These are phyloP conservation scores for Octodon degus DNA, from an alignment of 2,113 vertebrate genomes.

Conservation along the genomic window DNA sequence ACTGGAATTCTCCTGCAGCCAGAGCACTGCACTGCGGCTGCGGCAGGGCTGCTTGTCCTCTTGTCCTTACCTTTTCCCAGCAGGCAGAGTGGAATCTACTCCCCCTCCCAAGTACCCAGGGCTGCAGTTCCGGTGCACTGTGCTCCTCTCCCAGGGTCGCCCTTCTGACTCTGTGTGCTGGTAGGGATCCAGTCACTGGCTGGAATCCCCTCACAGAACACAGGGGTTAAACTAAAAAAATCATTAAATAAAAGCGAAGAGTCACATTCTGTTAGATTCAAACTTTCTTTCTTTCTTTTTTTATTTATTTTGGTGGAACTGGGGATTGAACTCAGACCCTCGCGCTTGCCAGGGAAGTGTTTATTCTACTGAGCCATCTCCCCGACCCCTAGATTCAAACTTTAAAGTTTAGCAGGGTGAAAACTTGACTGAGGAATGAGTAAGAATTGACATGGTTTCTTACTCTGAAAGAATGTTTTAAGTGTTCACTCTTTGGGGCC, in stretches of 20 bases:
- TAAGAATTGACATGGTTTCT: background rate
- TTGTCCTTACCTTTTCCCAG: background rate
- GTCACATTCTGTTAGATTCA: background rate
- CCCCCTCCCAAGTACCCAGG: too few species aligned
- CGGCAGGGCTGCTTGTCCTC: too few species aligned
- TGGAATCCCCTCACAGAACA: background rate
- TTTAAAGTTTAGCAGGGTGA: constrained; percentile 1
- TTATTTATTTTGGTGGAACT: too few species aligned
- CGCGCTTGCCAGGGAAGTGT: too few species aligned
- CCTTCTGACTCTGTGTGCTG: background rate
- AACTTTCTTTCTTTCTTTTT: background rate
- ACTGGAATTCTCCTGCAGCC: background rate
- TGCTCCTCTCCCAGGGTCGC: background rate
- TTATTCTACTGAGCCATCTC: too few species aligned
- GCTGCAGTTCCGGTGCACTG: too few species aligned
- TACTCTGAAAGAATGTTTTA: constrained; percentile 15
- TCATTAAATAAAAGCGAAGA: background rate
- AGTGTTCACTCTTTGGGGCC: background rate
- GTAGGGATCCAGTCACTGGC: background rate
- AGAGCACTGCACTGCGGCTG: too few species aligned
- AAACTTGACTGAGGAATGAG: background rate
- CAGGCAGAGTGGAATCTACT: background rate
- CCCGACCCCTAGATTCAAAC: background rate
- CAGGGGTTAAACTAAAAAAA: background rate
- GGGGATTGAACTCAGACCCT: too few species aligned